These are phyloP conservation scores for Amniataba percoides DNA, from an alignment of 2,797 vertebrate species.

Conservation along the genomic window DNA sequence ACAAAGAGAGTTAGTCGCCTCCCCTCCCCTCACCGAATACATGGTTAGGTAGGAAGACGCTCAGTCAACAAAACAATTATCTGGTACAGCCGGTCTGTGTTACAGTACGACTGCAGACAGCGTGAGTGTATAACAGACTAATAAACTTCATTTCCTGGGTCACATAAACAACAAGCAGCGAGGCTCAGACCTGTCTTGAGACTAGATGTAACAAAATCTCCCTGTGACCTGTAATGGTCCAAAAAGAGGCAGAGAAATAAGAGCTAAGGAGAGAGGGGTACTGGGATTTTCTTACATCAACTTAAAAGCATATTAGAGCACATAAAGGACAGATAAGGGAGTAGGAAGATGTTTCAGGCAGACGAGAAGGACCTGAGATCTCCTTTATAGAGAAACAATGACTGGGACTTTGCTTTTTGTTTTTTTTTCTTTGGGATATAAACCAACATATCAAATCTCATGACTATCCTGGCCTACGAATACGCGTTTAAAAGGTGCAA, in stretches of 20 bases:
- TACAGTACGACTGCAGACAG: conserved; percentile 20
- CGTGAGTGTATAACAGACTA: conserved; percentile 6
- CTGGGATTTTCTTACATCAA: conserved; percentile 24
- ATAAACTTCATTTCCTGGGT: conserved; percentile 31
- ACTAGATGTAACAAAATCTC: conserved; percentile 70
- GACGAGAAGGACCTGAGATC: not conserved
- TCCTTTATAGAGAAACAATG: conserved; percentile 14
- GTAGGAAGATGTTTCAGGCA: conserved; percentile 15
- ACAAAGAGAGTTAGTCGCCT: conserved; percentile 7
- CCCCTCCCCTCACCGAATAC: conserved; percentile 1
- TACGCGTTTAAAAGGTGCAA: not conserved
- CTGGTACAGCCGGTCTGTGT: conserved; percentile 20
- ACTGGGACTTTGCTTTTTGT: not conserved
- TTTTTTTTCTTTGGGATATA: not conserved
- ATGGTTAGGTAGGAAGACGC: conserved; percentile 20
- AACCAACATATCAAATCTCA: conserved; percentile 1
- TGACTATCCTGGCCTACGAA: not conserved
- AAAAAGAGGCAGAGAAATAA: conserved; percentile 36
- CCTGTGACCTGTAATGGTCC: conserved; percentile 64
- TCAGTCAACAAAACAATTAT: conserved; percentile 56
- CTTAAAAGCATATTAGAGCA: conserved; percentile 32
- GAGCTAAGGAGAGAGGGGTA: conserved; percentile 18
- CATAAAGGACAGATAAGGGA: conserved; percentile 34
- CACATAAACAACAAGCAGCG: conserved; percentile 38
- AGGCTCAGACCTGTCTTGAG: conserved; percentile 17